A percentile compares a stretch with the other conserved stretches of the same genome.
phyloP scores from a whole-genome alignment of 2,113 vertebrate species.

The Phalacrocorax aristotelis region DNA sequence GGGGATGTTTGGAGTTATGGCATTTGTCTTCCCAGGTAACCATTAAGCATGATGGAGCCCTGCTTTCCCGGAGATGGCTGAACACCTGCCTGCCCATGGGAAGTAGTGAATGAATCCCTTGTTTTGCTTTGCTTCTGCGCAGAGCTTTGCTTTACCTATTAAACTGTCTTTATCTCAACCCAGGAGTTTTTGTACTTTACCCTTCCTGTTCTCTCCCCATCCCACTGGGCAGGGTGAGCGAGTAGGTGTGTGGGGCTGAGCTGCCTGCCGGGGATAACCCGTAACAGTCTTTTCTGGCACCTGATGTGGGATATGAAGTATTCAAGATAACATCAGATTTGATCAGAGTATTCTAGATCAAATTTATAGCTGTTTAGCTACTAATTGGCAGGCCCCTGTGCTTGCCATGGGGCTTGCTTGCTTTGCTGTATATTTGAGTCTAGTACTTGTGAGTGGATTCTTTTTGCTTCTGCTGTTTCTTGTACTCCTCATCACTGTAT shows the following conservation, averaged over 20 bases:
- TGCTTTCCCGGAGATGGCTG: not conserved
- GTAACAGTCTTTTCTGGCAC: not conserved
- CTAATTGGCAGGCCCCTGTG: not conserved
- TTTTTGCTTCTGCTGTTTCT: not conserved
- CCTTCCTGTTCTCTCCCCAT: not conserved
- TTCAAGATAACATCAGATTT: not conserved
- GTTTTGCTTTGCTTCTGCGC: not conserved
- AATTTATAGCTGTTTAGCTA: not conserved
- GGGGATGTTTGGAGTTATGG: not conserved
- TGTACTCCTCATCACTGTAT: not conserved
- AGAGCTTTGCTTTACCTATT: not conserved
- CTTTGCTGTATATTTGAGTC: not conserved
- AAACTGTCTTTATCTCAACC: not conserved
- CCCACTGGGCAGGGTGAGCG: not conserved
- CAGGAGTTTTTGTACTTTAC: not conserved
- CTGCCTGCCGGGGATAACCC: not conserved
- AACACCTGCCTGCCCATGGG: not conserved
- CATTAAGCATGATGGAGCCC: rapidly evolving
- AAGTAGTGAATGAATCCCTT: not conserved
- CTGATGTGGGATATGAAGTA: not conserved
- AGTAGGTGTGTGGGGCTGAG: not conserved
- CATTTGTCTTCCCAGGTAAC: not conserved
- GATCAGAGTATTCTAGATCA: not conserved
- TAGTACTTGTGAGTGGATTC: not conserved
- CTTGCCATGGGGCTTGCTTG: not conserved